Base-by-base conservation (phyloP, 1,140 invertebrate species). In the Bombus turneri region DNA sequence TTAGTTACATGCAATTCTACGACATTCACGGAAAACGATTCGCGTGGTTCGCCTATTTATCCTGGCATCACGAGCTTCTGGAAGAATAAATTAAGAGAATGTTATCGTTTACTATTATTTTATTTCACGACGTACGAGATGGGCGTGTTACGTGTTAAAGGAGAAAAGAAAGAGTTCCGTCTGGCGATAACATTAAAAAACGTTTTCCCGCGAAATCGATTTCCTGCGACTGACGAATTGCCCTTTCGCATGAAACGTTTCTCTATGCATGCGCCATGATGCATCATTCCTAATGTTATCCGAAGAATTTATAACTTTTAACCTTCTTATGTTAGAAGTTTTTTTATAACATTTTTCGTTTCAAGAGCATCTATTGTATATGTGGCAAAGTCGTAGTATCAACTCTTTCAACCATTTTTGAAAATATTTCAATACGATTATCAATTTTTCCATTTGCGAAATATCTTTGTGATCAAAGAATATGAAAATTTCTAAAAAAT, bases 31-130 rank as follows among this genome's bases (percentile, higher is more conserved):
- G 18, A 75, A 83, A 83, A 68, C 22, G 43, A 79, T 64, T 85
- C 68, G 83, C 83, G 83, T 85, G 83, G 77, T n/a, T 59, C 57
- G 39, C 41, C 68, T 28, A 79, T 72, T 80, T 85, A 85, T 80
- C 77, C 31, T 53, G 31, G 22, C 31, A 78, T 72, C 76, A 22
- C 59, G 28, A 5, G 68, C 68, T 85, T 85, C 77, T 77, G 76
- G 83, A 37, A 37, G 76, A 85, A 85, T 85, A 85, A 85, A 85
- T 85, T 80, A 80, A 85, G 41, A 80, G n/a, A 73, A 64, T 53
- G 78, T 73, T 85, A 80, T 80, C 83, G n/a, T 79, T 73, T 64
- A 39, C 31, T 62, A 57, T 77, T 53, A 62, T 85, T 72, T 47
- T n/a, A 71, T 37, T 37, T 25, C 53, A 15, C 22, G 76, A 76